phyloP scores from a whole-genome alignment of 2,888 invertebrate genomes.

The Xestia c-nigrum region DNA sequence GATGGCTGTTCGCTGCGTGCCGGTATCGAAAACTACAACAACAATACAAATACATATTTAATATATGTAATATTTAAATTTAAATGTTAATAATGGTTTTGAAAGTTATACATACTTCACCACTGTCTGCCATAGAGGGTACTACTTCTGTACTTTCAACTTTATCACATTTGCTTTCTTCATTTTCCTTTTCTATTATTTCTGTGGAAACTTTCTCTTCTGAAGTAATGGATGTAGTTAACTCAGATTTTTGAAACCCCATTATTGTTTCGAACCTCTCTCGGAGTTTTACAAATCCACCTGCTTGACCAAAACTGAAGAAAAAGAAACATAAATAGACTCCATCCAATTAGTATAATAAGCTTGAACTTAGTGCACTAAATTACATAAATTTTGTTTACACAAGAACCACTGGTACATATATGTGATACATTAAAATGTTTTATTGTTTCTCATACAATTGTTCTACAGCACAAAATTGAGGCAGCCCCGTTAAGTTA shows the following conservation, averaged over 20 bases:
- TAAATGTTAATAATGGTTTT: background rate
- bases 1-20: slow-evolving; percentile 84
- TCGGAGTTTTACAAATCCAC: slow-evolving; percentile 96
- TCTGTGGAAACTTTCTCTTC: slow-evolving; percentile 86
- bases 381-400: slow-evolving; percentile 7
- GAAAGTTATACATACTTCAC: slow-evolving; percentile 76
- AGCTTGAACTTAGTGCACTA: background rate
- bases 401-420: background rate
- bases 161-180: slow-evolving; percentile 77
- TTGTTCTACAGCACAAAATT: too few species aligned
- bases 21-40: slow-evolving; percentile 70
- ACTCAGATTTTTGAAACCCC: slow-evolving; percentile 89
- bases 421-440: too few species aligned
- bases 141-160: slow-evolving; percentile 74
- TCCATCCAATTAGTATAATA: slow-evolving; percentile 14
- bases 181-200: slow-evolving; percentile 83
- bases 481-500: too few species aligned
- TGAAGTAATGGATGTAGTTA: slow-evolving; percentile 82
- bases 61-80: background rate
- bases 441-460: too few species aligned
- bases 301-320: slow-evolving; percentile 95
- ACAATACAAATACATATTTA: background rate
- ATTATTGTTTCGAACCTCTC: slow-evolving; percentile 95
- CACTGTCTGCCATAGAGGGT: slow-evolving; percentile 77
- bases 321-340: slow-evolving; percentile 28